Evolutionary conservation across 2,888 invertebrate genomes (phyloP).

Genomic region (Drosophila pegasa): DNA sequence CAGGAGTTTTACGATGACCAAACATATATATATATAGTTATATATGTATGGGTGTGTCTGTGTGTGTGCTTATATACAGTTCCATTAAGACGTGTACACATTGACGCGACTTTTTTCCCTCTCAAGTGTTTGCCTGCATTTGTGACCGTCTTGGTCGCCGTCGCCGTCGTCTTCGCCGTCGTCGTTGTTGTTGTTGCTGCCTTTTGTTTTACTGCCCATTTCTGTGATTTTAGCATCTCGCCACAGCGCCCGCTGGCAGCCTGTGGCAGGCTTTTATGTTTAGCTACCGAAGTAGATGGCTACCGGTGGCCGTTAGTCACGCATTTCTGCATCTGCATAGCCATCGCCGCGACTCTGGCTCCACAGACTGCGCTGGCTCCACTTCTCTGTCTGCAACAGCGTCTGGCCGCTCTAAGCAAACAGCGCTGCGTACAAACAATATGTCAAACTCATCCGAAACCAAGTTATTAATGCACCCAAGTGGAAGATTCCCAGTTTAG

Average conservation of each 20-base stretch:
- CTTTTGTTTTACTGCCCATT: conserved; percentile 76
- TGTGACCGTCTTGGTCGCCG: conserved; percentile 51
- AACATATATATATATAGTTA: conserved; percentile 5
- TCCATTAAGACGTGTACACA: conserved; percentile 84
- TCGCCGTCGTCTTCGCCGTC: conserved; percentile 10
- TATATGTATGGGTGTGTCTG: conserved; percentile 8
- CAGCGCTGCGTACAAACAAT: conserved; percentile 59
- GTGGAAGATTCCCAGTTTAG: conserved; percentile 28
- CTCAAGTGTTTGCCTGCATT: conserved; percentile 79
- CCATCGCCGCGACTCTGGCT: conserved; percentile 36
- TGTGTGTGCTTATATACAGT: conserved; percentile 77
- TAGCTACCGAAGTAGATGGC: conserved; percentile 80
- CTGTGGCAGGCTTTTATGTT: conserved; percentile 66
- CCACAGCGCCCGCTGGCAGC: conserved; percentile 28
- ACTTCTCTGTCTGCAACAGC: conserved; percentile 12
- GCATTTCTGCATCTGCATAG: conserved; percentile 77
- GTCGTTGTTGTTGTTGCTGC: conserved; percentile 25
- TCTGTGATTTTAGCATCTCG: conserved; percentile 73
- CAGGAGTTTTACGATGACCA: conserved; percentile 46
- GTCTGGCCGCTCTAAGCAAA: conserved; percentile 50
- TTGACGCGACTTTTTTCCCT: conserved; percentile 77
- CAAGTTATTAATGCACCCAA: conserved; percentile 71
- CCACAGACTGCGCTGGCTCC: conserved; percentile 14
- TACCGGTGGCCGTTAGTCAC: conserved; percentile 81
- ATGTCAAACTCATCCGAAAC: conserved; percentile 73